Percentiles rank a stretch among this genome's conserved stretches.
Conservation (phyloP, 2,888 invertebrate genomes). For the Cryptops parisi region DNA sequence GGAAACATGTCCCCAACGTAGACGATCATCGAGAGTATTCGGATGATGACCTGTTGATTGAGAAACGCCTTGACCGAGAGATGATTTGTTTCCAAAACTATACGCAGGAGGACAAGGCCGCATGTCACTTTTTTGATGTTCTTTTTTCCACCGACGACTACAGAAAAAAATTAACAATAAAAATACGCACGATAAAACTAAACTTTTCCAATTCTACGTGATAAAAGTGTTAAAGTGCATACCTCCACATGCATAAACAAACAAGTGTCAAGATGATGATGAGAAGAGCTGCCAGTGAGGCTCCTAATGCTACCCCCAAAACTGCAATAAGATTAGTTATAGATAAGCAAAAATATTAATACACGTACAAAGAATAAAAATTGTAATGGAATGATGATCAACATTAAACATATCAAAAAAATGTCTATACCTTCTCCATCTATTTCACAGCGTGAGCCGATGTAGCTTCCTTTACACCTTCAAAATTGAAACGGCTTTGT, state of each 20-base stretch:
- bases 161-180: not conserved
- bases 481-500: constrained; percentile 20
- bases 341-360: too few relatives aligned
- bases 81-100: not conserved
- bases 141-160: constrained; percentile 77
- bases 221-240: constrained; percentile 23
- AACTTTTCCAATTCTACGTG: not conserved
- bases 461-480: constrained; percentile 72
- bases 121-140: constrained; percentile 53
- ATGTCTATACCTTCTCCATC: constrained; percentile 51
- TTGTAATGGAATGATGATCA: too few relatives aligned
- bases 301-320: constrained; percentile 76
- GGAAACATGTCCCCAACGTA: not conserved
- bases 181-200: not conserved
- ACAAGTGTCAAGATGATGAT: constrained; percentile 75
- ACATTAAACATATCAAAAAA: too few relatives aligned
- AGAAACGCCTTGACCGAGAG: too few relatives aligned
- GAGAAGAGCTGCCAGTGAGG: constrained; percentile 71
- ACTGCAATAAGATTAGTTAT: constrained; percentile 36
- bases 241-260: constrained; percentile 84
- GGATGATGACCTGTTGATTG: too few relatives aligned
- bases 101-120: constrained; percentile 5
- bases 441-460: constrained; percentile 74
- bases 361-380: too few relatives aligned
- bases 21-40: not conserved